Base-by-base conservation (phyloP, 37 sponge, comb jelly and placozoan genomes). In the Tethya wilhelma region DNA sequence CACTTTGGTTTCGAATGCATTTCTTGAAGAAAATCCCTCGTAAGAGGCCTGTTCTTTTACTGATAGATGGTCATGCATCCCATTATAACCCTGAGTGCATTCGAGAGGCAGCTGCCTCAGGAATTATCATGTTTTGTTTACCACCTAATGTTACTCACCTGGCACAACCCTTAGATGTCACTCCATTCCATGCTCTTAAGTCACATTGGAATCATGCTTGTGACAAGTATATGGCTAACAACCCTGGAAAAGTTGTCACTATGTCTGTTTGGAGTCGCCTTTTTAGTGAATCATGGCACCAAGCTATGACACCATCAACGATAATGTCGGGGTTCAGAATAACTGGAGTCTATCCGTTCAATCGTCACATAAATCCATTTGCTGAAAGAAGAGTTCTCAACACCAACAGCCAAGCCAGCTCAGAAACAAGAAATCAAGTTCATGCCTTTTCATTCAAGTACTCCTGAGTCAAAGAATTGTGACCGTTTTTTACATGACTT, bases 11-110 rank as follows among this genome's bases (percentile, higher is more conserved):
- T 60, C 46, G 31, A 20, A 7, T 43, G 2, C 86, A 85, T 45
- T 77, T 85, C 59, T 56, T 85, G 7, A 23, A 62, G 60, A 40
- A 85, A 56, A 71, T 40, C 3, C 86, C 86, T 3, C 14, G 78
- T 34, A 60, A 7, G 2, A 38, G 70, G 3, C 78, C 86, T 38
- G 9, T 76, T 8, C 60, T 67, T 4, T 44, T 85, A 2, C 25
- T 77, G 60, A 36, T 77, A 1, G 86, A 85, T 49, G 86, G 86
- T 17, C 86, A 85, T 46, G 53, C 86, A 38, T 65, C 76, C 9
- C 86, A 85, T 12, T 85, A 75, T 39, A 76, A 67, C 29, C 69
- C 49, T 29, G 45, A 49, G 7, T 40, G 68, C 40, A 76, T 85
- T 37, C 64, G 80, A 9, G 46, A 66, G 26, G 87, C 80, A 36